Conservation (phyloP, 2,113 vertebrate species). For the Accipiter virgatus region DNA sequence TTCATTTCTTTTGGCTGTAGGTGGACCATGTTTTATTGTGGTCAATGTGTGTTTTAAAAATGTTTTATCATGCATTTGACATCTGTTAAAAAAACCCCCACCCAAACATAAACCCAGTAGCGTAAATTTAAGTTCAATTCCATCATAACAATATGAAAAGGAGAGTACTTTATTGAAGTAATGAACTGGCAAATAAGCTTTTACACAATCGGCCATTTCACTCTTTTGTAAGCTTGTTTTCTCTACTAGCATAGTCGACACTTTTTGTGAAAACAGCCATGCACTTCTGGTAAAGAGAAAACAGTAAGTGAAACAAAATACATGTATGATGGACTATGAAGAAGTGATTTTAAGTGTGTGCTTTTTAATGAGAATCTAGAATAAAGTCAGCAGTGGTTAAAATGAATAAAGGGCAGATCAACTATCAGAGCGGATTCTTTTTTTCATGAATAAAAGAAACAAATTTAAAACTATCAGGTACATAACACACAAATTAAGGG, state of each 20-base stretch:
- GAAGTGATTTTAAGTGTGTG: background rate
- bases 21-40: background rate
- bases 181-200: background rate
- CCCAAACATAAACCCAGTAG: background rate
- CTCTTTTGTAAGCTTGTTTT: background rate
- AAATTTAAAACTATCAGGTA: conserved; percentile 63
- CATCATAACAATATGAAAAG: background rate
- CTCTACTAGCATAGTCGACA: background rate
- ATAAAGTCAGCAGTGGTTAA: background rate
- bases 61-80: background rate
- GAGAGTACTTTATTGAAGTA: background rate
- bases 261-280: background rate
- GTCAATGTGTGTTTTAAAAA: background rate
- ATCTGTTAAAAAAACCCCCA: background rate
- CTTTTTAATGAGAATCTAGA: background rate
- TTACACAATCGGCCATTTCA: background rate
- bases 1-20: background rate
- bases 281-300: background rate
- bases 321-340: background rate
- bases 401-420: background rate
- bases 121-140: background rate
- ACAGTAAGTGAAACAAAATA: background rate
- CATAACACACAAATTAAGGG: conserved; percentile 59
- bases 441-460: conserved; percentile 45
- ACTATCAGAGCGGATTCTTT: background rate